A percentile compares a stretch with the other conserved stretches of the same genome.
phyloP scores from a whole-genome alignment of 2,888 invertebrate species.

The Carabus problematicus region DNA sequence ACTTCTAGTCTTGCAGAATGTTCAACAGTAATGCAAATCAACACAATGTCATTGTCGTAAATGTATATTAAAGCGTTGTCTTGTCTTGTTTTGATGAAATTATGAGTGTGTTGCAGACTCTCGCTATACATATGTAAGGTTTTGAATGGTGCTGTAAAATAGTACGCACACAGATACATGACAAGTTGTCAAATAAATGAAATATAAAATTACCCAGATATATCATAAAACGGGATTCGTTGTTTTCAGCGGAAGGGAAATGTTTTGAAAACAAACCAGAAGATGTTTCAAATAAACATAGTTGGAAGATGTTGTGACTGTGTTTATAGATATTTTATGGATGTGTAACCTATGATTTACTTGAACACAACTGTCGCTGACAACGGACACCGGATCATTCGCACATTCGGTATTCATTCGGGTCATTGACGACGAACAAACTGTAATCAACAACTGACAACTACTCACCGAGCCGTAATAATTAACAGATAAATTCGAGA shows the following conservation, averaged over 20 bases:
- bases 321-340: slow-evolving; percentile 34
- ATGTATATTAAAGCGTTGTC: no score
- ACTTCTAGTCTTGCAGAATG: not conserved
- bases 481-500: no score
- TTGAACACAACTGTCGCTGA: not conserved
- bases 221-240: slow-evolving; percentile 39
- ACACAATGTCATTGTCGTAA: no score
- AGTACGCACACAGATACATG: slow-evolving; percentile 19
- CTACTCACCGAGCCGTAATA: no score
- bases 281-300: slow-evolving; percentile 40
- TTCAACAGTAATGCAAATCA: no score
- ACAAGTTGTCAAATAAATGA: slow-evolving; percentile 39
- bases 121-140: no score
- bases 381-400: no score
- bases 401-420: no score
- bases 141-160: not conserved
- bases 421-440: no score
- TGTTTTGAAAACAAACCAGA: slow-evolving; percentile 38
- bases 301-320: slow-evolving; percentile 27
- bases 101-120: no score
- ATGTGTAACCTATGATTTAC: slow-evolving; percentile 29
- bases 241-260: slow-evolving; percentile 33
- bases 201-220: slow-evolving; percentile 34
- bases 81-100: no score
- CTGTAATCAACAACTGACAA: no score